These are phyloP conservation scores for Diorhabda carinulata DNA, from an alignment of 1,140 invertebrate genomes.

Conservation along the genomic window DNA sequence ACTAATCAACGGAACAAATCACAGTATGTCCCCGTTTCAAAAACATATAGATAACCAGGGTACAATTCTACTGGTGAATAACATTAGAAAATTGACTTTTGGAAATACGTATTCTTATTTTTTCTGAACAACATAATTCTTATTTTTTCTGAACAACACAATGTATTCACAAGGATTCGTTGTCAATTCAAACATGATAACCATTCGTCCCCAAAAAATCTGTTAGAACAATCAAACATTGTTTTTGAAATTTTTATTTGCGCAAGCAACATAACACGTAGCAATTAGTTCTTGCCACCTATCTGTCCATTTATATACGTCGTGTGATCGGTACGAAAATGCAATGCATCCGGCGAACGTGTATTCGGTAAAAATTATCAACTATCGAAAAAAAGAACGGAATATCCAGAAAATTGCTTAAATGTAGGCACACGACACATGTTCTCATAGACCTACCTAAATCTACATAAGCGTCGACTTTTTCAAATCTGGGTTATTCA, in stretches of 20 bases:
- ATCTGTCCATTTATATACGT: not conserved
- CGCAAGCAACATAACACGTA: not conserved
- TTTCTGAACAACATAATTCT: too few relatives aligned
- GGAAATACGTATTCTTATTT: too few relatives aligned
- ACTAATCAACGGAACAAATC: too few relatives aligned
- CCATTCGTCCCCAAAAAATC: too few relatives aligned
- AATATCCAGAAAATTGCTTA: slow-evolving; percentile 21
- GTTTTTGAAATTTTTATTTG: not conserved
- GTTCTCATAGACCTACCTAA: slow-evolving; percentile 17
- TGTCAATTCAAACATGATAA: too few relatives aligned
- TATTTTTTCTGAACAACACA: too few relatives aligned
- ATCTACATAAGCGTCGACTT: not conserved
- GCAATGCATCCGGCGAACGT: not conserved
- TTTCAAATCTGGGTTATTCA: not conserved
- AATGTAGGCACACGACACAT: slow-evolving; percentile 24
- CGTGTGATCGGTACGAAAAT: not conserved
- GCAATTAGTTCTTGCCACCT: not conserved
- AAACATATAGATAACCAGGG: too few relatives aligned
- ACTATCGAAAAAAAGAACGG: slow-evolving; percentile 22
- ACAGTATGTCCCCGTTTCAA: too few relatives aligned
- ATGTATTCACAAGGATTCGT: too few relatives aligned
- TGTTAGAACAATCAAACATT: not conserved
- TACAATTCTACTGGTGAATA: too few relatives aligned
- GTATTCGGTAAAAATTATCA: slow-evolving; percentile 23
- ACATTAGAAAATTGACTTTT: too few relatives aligned